These are phyloP conservation scores for Megastigmus dorsalis DNA, from an alignment of 2,888 invertebrate genomes.

Conservation along the genomic window DNA sequence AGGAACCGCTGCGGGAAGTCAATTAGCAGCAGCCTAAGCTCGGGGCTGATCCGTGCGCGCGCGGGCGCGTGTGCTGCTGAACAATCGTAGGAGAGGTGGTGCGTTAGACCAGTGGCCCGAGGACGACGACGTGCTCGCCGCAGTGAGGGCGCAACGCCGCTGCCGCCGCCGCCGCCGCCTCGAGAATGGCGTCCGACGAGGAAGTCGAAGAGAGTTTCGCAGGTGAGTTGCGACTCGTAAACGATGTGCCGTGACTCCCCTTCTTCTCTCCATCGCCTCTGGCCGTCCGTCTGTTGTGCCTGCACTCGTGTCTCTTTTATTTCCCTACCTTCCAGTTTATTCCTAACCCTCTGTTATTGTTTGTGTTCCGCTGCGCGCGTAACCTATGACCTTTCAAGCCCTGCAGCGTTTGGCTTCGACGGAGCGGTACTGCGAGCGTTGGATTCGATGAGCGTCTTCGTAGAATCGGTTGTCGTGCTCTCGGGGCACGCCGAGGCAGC, in stretches of 20 bases:
- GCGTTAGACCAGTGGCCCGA: neutral
- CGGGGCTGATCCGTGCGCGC: neutral
- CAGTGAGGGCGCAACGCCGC: neutral
- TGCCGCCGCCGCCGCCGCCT: constrained; percentile 13
- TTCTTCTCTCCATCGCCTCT: no score
- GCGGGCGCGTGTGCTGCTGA: constrained; percentile 21
- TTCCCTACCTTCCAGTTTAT: neutral
- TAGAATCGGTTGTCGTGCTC: no score
- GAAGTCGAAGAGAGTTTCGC: constrained; percentile 91
- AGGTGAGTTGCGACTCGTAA: no score
- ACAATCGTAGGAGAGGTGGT: neutral
- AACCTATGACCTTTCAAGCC: neutral
- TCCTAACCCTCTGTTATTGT: no score
- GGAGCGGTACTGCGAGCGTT: neutral
- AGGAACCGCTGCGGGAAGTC: neutral
- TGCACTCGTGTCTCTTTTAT: neutral
- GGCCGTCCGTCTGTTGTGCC: neutral
- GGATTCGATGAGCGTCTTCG: no score
- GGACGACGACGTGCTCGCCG: constrained; percentile 4
- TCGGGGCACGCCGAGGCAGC: constrained; percentile 26
- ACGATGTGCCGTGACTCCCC: no score
- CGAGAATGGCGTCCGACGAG: constrained; percentile 88
- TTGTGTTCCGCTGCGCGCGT: neutral
- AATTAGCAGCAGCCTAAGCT: neutral
- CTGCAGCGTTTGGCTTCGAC: neutral